Evolutionary conservation across 2,113 vertebrate species (phyloP).

Genomic region (Ammospiza caudacuta): DNA sequence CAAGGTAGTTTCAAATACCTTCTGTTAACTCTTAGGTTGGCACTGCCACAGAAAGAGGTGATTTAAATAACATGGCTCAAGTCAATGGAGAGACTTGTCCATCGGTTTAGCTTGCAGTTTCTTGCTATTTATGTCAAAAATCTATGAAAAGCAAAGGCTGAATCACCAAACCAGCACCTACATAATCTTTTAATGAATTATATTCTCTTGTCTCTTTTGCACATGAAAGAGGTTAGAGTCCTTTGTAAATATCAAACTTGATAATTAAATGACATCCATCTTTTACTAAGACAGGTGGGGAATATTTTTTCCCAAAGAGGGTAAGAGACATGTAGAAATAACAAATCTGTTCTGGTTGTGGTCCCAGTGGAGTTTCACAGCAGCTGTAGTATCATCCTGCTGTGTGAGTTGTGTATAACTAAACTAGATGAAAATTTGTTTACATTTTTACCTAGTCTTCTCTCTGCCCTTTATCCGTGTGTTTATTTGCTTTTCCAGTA

Average conservation of each 20-base stretch:
- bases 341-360: not conserved
- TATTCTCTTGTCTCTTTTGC: constrained; percentile 20
- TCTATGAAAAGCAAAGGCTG: not conserved
- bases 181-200: not conserved
- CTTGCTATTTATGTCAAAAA: not conserved
- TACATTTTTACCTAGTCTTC: not conserved
- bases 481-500: not conserved
- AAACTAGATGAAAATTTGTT: not conserved
- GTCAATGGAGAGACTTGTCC: not conserved
- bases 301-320: not conserved
- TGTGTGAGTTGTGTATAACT: not conserved
- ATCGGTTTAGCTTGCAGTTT: not conserved
- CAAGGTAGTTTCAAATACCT: not conserved
- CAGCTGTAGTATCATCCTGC: not conserved
- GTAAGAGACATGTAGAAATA: not conserved
- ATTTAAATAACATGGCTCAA: not conserved
- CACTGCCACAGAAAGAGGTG: not conserved
- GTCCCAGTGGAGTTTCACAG: not conserved
- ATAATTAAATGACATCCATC: constrained; percentile 14
- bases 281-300: not conserved
- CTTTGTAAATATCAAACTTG: constrained; percentile 6
- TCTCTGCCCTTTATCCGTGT: not conserved
- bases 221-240: not conserved
- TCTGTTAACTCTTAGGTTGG: not conserved
- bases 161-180: not conserved